phyloP scores from a whole-genome alignment of 2,113 vertebrate species.

The Sclerurus mexicanus region DNA sequence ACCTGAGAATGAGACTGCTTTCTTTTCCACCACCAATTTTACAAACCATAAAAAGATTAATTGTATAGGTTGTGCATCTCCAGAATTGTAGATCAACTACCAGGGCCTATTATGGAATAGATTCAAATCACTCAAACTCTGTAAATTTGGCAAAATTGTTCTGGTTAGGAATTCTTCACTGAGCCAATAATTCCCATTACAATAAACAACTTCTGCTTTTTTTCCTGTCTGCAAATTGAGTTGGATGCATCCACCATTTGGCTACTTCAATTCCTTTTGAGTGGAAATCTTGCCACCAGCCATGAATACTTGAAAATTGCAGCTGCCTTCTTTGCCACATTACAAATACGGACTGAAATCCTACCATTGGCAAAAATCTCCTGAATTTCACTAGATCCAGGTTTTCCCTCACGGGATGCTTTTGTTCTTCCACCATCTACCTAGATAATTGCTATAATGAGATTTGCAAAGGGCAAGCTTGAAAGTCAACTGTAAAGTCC shows the following conservation, averaged over 20 bases:
- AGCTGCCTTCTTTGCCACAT: neutral
- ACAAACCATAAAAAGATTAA: neutral
- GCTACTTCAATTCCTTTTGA: neutral
- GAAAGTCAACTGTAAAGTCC: neutral
- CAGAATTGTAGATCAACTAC: neutral
- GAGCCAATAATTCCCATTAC: neutral
- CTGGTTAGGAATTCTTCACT: neutral
- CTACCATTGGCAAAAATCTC: neutral
- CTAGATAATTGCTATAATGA: constrained; percentile 37
- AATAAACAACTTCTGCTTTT: neutral
- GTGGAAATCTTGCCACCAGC: neutral
- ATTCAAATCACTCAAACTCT: neutral
- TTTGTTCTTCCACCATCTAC: neutral
- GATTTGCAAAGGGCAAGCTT: constrained; percentile 6
- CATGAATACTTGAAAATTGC: neutral
- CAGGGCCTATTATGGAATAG: neutral
- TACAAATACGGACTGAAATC: neutral
- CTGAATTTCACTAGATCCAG: neutral
- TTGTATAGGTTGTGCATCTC: neutral
- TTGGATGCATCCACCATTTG: neutral
- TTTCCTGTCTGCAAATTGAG: neutral
- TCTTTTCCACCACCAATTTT: neutral
- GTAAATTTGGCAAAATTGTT: neutral
- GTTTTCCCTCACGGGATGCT: neutral
- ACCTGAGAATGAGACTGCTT: neutral